Conservation (phyloP, 2,113 vertebrate species). For the Lepisosteus osseus region DNA sequence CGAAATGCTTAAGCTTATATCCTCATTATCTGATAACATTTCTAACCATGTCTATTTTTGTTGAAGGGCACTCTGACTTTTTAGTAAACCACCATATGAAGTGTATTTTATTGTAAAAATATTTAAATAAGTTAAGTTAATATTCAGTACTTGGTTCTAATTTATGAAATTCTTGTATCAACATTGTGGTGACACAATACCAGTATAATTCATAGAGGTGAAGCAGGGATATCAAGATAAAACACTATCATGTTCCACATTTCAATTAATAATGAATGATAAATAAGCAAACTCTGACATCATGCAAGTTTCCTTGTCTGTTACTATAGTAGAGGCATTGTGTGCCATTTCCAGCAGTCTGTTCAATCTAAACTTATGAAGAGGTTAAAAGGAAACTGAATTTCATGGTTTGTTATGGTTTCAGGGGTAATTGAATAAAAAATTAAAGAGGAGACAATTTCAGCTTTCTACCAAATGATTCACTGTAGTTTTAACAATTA, state of each 20-base stretch:
- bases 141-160: too few relatives aligned
- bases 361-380: not conserved
- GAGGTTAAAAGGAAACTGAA: not conserved
- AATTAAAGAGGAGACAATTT: not conserved
- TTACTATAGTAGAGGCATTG: not conserved
- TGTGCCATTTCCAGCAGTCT: not conserved
- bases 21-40: too few relatives aligned
- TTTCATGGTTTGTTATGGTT: not conserved
- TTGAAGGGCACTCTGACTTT: too few relatives aligned
- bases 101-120: too few relatives aligned
- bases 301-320: not conserved
- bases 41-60: too few relatives aligned
- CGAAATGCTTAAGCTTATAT: too few relatives aligned
- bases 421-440: not conserved
- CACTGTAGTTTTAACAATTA: not conserved
- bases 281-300: not conserved
- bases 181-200: too few relatives aligned
- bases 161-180: too few relatives aligned
- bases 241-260: not conserved
- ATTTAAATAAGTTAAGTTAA: too few relatives aligned
- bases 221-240: too few relatives aligned
- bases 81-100: too few relatives aligned
- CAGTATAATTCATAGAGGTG: too few relatives aligned
- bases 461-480: not conserved
- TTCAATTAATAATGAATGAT: not conserved